phyloP scores from a whole-genome alignment of 1,140 invertebrate genomes.

The Leptinotarsa defecta region DNA sequence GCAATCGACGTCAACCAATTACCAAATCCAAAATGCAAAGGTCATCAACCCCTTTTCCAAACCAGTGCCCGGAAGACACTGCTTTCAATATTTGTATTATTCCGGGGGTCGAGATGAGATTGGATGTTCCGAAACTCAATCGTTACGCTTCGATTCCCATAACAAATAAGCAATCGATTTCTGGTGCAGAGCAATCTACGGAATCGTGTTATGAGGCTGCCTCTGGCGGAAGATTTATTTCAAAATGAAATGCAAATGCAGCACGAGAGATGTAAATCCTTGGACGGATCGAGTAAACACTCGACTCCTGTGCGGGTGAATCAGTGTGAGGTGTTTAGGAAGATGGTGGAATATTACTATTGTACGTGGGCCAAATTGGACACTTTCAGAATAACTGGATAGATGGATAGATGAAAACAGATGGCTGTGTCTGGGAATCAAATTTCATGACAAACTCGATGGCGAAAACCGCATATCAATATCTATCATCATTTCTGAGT shows the following conservation, averaged over 20 bases:
- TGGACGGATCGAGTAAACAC: background rate
- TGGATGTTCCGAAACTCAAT: background rate
- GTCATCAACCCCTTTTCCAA: background rate
- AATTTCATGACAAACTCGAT: no score
- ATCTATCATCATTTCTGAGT: no score
- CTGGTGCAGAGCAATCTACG: background rate
- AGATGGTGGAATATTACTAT: no score
- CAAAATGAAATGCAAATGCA: background rate
- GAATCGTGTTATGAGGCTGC: background rate
- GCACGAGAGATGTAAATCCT: background rate
- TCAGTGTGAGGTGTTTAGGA: no score
- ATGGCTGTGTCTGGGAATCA: no score
- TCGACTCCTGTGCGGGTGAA: no score
- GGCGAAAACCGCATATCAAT: no score
- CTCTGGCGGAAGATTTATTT: background rate
- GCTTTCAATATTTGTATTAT: background rate
- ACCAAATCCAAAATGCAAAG: no score
- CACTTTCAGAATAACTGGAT: no score
- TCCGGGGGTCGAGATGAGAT: background rate
- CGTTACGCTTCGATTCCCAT: slow-evolving; percentile 1
- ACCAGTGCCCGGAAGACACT: background rate
- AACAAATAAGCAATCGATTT: slow-evolving; percentile 8
- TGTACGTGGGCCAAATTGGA: no score
- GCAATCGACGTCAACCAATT: no score
- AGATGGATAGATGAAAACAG: no score